These are phyloP conservation scores for Achlya flavicornis DNA, from an alignment of 2,888 invertebrate species.

Conservation along the genomic window DNA sequence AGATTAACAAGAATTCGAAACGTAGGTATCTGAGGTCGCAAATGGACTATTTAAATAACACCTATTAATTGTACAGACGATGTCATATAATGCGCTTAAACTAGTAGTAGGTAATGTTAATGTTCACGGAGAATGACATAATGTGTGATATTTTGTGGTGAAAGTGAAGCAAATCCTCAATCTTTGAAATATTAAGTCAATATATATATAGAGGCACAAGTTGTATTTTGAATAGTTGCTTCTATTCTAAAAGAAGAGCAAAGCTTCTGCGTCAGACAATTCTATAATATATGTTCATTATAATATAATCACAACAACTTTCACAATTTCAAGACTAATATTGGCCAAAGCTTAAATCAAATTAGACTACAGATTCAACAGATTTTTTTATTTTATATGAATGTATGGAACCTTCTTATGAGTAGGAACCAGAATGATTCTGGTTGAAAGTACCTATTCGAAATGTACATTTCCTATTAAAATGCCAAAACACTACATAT, in stretches of 20 bases:
- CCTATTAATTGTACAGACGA: neutral
- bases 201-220: too few species aligned
- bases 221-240: neutral
- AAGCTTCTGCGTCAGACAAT: neutral
- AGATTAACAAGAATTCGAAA: neutral
- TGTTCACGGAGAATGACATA: neutral
- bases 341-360: neutral
- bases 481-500: neutral
- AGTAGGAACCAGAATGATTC: neutral
- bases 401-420: neutral
- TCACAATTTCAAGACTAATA: neutral
- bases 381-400: neutral
- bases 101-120: neutral
- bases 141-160: neutral
- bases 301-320: conserved; percentile 6
- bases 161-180: neutral
- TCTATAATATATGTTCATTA: neutral
- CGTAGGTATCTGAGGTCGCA: neutral
- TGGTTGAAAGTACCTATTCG: neutral
- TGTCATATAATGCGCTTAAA: neutral
- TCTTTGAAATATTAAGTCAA: neutral
- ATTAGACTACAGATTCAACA: neutral
- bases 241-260: neutral
- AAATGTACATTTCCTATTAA: neutral
- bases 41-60: neutral